Base-by-base conservation (phyloP, 2,113 vertebrate species). In the Oostethus manadensis region DNA sequence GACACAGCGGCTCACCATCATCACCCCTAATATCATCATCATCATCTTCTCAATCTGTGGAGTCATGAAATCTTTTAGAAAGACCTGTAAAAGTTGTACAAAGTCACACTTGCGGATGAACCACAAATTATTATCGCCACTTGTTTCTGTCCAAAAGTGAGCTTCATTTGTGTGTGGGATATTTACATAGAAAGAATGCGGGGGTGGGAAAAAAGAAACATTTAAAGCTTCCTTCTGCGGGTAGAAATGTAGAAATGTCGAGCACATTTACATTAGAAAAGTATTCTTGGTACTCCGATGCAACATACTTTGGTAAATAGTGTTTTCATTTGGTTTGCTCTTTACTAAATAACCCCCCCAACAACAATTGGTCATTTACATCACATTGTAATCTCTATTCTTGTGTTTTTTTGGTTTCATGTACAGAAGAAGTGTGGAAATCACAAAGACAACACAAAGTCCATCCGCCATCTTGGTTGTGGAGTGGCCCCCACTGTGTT, bases 281-380 rank as follows among this genome's bases (percentile, higher is more conserved):
- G 85, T 86, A 87, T 88, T 86, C 89, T 92, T 84, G 85, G 87
- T 33, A 33, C 29, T 33, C 29, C 29, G 29, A 92, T 91, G 91
- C 90, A 91, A 78, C 89, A 92, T 92, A 96, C 97, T 99, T 99
- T 99, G 96, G 97, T 99, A 94, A 94, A 87, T 94, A 94, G 83
- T 86, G 82, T 88, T 88, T 88, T 69, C 84, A 87, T 88, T 87
- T 87, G 84, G 78, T 83, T 76, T 85, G 83, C 84, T 84, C 91
- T 86, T 75, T 84, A 92, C 87, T 90, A 90, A 94, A 81, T 91
- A 91, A 82, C 82, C 71, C 68, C 74, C 73, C 35, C 91, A 90
- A 89, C 90, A 92, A 54, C 17, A 90, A 87, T 88, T 70, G 78
- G 75, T 89, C 88, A 90, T 69, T 70, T 81, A 80, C 76, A 83